Evolutionary conservation across 2,113 vertebrate genomes (phyloP).

Genomic region (Mirounga angustirostris): DNA sequence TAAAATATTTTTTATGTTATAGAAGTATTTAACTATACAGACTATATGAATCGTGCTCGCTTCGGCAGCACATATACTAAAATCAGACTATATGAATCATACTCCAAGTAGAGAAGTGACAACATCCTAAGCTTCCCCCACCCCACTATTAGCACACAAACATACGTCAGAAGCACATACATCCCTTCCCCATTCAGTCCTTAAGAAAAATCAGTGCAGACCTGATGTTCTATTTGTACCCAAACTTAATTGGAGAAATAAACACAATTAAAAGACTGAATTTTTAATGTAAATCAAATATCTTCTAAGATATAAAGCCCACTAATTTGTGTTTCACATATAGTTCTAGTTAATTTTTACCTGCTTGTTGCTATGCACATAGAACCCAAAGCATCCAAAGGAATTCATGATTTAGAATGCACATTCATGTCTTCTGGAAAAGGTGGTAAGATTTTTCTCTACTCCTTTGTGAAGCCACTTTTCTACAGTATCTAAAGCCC

Average conservation of each 20-base stretch:
- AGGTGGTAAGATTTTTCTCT: conserved; percentile 4
- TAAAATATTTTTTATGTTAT: background rate
- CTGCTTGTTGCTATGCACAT: background rate
- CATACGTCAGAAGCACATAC: background rate
- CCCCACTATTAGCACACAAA: background rate
- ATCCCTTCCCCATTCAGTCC: background rate
- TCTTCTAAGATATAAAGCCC: conserved; percentile 44
- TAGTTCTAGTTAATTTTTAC: conserved; percentile 42
- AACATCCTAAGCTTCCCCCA: background rate
- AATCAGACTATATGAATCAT: background rate
- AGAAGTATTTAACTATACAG: background rate
- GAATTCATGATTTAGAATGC: conserved; percentile 50
- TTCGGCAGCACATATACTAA: too few species aligned
- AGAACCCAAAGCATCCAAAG: conserved; percentile 45
- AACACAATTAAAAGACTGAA: background rate
- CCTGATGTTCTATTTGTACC: background rate
- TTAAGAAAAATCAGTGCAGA: background rate
- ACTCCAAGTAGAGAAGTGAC: background rate
- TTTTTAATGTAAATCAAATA: background rate
- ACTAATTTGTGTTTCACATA: conserved; percentile 21
- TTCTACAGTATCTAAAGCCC: background rate
- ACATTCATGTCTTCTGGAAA: conserved; percentile 16
- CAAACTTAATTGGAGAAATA: conserved; percentile 15
- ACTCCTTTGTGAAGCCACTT: background rate
- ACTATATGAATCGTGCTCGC: background rate